Conservation (phyloP, 2,888 invertebrate species). For the Tetanocera ferruginea region DNA sequence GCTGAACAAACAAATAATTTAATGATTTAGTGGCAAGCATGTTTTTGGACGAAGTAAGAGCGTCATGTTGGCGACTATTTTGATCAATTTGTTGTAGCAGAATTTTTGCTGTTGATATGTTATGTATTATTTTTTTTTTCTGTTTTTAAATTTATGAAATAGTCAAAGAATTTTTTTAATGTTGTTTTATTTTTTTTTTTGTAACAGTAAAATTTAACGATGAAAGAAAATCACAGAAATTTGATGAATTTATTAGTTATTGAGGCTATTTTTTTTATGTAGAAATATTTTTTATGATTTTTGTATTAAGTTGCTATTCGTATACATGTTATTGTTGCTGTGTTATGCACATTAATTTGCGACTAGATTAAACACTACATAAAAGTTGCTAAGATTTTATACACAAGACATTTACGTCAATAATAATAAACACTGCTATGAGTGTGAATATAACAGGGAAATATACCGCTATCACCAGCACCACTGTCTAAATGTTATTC, state of each 20-base stretch:
- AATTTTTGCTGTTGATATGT: slow-evolving; percentile 7
- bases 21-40: slow-evolving; percentile 58
- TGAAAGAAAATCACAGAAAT: slow-evolving; percentile 17
- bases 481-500: slow-evolving; percentile 41
- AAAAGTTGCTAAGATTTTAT: too few species aligned
- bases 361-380: too few species aligned
- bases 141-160: neutral
- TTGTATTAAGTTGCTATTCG: too few species aligned
- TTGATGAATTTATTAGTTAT: neutral
- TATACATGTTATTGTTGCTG: too few species aligned
- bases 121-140: neutral
- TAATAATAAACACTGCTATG: too few species aligned
- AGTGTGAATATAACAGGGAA: too few species aligned
- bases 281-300: too few species aligned
- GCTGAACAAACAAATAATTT: slow-evolving; percentile 54
- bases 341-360: too few species aligned
- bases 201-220: neutral
- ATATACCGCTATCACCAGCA: too few species aligned
- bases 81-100: neutral
- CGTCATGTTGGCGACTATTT: slow-evolving; percentile 3
- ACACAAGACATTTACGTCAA: too few species aligned
- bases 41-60: slow-evolving; percentile 38
- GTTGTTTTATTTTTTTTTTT: neutral
- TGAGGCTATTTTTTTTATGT: too few species aligned
- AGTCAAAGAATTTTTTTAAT: neutral